Percentiles rank a stretch among this genome's conserved stretches.
Conservation (phyloP, 1,140 invertebrate species). For the Theocolax elegans region DNA sequence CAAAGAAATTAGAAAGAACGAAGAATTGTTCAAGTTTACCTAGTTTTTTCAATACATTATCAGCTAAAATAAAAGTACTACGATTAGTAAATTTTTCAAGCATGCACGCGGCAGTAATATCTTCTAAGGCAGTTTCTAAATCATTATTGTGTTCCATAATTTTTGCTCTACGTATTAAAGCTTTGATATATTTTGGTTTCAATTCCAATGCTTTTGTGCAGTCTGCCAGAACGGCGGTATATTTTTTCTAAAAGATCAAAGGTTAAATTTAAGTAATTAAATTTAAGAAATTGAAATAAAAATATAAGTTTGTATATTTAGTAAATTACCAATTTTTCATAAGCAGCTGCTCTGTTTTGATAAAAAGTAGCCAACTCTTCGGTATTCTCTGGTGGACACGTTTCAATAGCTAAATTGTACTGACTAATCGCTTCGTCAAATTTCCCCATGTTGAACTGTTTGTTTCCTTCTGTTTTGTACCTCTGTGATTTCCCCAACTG, state of each 20-base stretch:
- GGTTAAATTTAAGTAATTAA: not conserved
- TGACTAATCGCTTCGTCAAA: constrained; percentile 88
- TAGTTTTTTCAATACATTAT: constrained; percentile 84
- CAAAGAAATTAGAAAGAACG: not conserved
- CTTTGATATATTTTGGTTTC: constrained; percentile 91
- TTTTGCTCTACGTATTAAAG: constrained; percentile 84
- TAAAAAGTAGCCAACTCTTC: constrained; percentile 89
- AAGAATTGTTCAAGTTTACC: constrained; percentile 67
- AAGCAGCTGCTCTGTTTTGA: constrained; percentile 95
- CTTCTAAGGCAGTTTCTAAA: constrained; percentile 84
- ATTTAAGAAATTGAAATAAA: not conserved
- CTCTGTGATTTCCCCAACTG: constrained; percentile 75
- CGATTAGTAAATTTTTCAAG: constrained; percentile 89
- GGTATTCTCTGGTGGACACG: constrained; percentile 80
- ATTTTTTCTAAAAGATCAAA: constrained; percentile 74
- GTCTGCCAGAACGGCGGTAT: constrained; percentile 85
- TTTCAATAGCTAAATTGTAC: constrained; percentile 90
- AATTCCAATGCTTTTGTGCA: constrained; percentile 86
- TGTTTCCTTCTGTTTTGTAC: constrained; percentile 89
- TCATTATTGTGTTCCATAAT: constrained; percentile 84
- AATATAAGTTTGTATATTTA: not conserved
- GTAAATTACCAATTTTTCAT: constrained; percentile 85
- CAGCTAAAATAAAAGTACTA: constrained; percentile 81
- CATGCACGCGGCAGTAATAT: constrained; percentile 91
- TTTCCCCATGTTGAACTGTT: constrained; percentile 85